phyloP scores from a whole-genome alignment of 2,888 invertebrate species.

The Oligia strigilis region DNA sequence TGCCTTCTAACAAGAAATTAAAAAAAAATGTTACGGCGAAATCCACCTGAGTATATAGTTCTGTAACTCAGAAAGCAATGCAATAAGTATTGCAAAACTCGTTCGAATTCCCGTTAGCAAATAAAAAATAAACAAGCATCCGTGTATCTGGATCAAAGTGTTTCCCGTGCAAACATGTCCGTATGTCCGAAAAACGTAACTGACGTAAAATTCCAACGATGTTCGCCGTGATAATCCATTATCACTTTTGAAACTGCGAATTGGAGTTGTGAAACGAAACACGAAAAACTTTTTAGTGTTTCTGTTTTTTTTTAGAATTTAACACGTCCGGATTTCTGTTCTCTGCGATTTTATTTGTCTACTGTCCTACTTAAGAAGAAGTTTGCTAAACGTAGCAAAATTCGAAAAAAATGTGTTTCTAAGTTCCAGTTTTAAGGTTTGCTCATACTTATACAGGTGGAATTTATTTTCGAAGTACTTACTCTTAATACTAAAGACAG shows the following conservation, averaged over 20 bases:
- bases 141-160: conserved; percentile 5
- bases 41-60: neutral
- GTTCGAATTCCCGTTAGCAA: conserved; percentile 1
- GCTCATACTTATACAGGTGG: too few species aligned
- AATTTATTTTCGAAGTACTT: too few species aligned
- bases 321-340: neutral
- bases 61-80: neutral
- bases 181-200: conserved; percentile 9
- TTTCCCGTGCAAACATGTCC: neutral
- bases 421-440: neutral
- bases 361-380: neutral
- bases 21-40: neutral
- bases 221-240: too few species aligned
- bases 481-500: too few species aligned
- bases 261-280: conserved; percentile 1
- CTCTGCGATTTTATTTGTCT: neutral
- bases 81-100: neutral
- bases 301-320: neutral
- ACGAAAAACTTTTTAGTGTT: neutral
- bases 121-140: neutral
- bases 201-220: neutral
- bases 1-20: neutral
- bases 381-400: neutral
- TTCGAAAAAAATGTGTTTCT: neutral
- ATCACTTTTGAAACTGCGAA: conserved; percentile 1